Percentiles rank a stretch among this genome's conserved stretches.
phyloP scores from a whole-genome alignment of 2,113 vertebrate genomes.

The Pelusios castaneus region DNA sequence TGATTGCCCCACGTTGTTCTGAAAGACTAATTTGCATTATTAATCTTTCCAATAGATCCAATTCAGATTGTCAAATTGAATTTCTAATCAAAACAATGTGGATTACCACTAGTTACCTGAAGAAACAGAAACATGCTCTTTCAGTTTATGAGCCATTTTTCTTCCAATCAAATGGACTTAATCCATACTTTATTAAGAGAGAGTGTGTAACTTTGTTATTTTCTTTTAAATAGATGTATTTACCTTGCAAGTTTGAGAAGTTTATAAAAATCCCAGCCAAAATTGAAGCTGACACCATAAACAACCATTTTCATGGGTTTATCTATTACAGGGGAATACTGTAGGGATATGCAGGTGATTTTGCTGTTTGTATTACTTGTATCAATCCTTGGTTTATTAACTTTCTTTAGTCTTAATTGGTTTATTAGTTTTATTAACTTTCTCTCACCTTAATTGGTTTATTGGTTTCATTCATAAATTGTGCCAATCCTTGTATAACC shows the following conservation, averaged over 20 bases:
- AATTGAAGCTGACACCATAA: rapidly evolving
- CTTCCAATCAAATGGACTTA: constrained; percentile 31
- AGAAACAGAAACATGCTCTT: constrained; percentile 29
- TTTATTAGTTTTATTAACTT: too few relatives aligned
- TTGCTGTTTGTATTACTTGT: too few relatives aligned
- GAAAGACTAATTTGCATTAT: constrained; percentile 7
- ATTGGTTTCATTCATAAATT: too few relatives aligned
- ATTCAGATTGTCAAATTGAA: constrained; percentile 38
- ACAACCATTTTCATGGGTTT: rapidly evolving
- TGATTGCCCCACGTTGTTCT: neutral
- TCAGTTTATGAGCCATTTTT: constrained; percentile 33
- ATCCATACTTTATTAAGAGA: constrained; percentile 10
- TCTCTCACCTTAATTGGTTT: too few relatives aligned
- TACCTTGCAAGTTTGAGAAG: neutral
- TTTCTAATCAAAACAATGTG: constrained; percentile 42
- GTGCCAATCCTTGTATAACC: too few relatives aligned
- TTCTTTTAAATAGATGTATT: neutral
- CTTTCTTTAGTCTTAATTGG: too few relatives aligned
- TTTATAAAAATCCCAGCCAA: neutral
- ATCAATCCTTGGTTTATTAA: too few relatives aligned
- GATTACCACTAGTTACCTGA: constrained; percentile 31
- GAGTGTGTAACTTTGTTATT: neutral
- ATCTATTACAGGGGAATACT: neutral
- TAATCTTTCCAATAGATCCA: constrained; percentile 26
- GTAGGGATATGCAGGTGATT: too few relatives aligned